Evolutionary conservation across 1,140 invertebrate genomes (phyloP).

Genomic region (Zaprionus ghesquierei): DNA sequence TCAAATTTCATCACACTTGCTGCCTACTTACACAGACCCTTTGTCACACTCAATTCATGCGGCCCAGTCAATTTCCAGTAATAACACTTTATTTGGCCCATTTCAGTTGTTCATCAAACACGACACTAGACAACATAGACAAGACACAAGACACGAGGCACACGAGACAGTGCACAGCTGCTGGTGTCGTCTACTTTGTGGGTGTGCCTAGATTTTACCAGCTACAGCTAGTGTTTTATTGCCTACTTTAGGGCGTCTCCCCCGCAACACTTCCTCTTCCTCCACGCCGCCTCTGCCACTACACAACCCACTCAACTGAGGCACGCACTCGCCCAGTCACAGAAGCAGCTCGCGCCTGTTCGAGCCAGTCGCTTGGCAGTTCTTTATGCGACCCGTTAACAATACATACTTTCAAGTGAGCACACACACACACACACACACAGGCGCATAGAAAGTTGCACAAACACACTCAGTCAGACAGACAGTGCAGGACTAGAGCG

Average conservation of each 20-base stretch:
- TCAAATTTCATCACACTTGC: not conserved
- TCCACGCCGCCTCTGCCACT: not conserved
- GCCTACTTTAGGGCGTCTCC: slow-evolving; percentile 61
- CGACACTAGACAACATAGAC: slow-evolving; percentile 14
- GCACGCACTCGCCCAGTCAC: not conserved
- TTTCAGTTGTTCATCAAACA: slow-evolving; percentile 74
- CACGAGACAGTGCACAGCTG: slow-evolving; percentile 26
- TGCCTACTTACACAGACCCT: not conserved
- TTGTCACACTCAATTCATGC: slow-evolving; percentile 52
- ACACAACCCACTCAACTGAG: not conserved
- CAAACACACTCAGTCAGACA: slow-evolving; percentile 12
- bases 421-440: slow-evolving; percentile 50
- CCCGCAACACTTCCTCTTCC: not conserved
- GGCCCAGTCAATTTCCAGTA: slow-evolving; percentile 75
- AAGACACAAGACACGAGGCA: slow-evolving; percentile 1
- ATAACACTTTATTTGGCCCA: slow-evolving; percentile 75
- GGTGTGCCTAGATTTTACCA: slow-evolving; percentile 69
- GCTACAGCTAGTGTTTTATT: slow-evolving; percentile 72
- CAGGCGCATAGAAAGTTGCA: slow-evolving; percentile 21
- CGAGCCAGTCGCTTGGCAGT: slow-evolving; percentile 34
- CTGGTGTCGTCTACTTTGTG: slow-evolving; percentile 57
- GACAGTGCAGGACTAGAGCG: not conserved
- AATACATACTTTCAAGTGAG: slow-evolving; percentile 78
- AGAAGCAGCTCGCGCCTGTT: slow-evolving; percentile 4
- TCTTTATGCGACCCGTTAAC: slow-evolving; percentile 66